Percentiles rank a stretch among this genome's conserved stretches.
These are phyloP conservation scores for Clarias fuscus DNA, from an alignment of 2,797 vertebrate genomes.

Conservation along the genomic window DNA sequence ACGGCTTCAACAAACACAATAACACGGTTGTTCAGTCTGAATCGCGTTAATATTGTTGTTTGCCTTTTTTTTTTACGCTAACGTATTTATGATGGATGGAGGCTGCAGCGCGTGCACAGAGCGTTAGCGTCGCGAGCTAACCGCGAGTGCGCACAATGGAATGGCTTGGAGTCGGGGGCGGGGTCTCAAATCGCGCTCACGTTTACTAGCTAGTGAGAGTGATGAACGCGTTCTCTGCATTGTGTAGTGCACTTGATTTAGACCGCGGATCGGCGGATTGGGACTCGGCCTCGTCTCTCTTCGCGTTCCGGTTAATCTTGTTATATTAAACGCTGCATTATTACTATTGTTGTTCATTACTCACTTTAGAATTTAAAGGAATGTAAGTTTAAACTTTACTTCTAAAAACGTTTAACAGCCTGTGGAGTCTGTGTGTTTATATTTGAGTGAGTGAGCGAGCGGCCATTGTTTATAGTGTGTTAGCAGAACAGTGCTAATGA, in stretches of 20 bases:
- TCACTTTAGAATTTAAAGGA: too few species aligned
- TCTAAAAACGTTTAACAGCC: too few species aligned
- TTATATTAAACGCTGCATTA: too few species aligned
- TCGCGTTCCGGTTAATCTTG: background rate
- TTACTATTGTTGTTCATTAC: background rate
- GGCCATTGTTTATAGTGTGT: too few species aligned
- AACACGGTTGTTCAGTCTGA: too few species aligned
- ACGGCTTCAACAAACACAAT: slow-evolving; percentile 16
- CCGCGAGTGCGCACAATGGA: slow-evolving; percentile 30
- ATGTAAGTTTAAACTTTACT: background rate
- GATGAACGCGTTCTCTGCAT: fast-evolving
- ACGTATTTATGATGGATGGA: too few species aligned
- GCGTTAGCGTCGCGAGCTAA: slow-evolving; percentile 6
- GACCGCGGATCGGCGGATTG: background rate
- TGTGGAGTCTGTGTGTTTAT: too few species aligned
- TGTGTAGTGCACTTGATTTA: background rate
- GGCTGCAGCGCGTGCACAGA: background rate
- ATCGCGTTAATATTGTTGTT: background rate
- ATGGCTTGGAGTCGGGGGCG: background rate
- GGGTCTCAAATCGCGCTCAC: background rate
- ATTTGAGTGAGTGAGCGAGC: too few species aligned
- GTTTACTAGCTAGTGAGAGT: background rate
- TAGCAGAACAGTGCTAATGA: too few species aligned
- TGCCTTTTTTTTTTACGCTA: background rate
- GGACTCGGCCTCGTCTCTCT: background rate